phyloP scores from a whole-genome alignment of 2,888 invertebrate genomes.

The Drosophila recens region DNA sequence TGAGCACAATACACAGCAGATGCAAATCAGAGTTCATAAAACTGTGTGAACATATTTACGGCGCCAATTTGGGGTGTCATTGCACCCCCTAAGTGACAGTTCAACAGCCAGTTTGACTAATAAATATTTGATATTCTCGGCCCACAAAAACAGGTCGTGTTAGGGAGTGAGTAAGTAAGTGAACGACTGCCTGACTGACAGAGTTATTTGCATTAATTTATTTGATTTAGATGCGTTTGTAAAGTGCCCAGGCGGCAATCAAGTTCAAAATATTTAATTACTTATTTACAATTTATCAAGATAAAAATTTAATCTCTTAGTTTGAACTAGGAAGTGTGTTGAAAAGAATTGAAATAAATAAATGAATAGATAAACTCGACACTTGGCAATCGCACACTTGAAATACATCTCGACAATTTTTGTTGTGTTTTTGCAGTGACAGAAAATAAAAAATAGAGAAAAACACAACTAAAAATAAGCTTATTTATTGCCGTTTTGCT shows the following conservation, averaged over 20 bases:
- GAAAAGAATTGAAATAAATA: slow-evolving; percentile 8
- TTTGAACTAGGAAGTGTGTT: slow-evolving; percentile 31
- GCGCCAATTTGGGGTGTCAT: slow-evolving; percentile 24
- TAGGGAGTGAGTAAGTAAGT: slow-evolving; percentile 16
- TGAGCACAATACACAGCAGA: not conserved
- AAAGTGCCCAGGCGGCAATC: slow-evolving; percentile 10
- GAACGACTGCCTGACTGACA: slow-evolving; percentile 45
- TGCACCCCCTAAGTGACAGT: slow-evolving; percentile 23
- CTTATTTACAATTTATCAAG: slow-evolving; percentile 7
- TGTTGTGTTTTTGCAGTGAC: slow-evolving; percentile 29
- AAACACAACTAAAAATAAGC: slow-evolving; percentile 57
- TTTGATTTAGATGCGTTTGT: slow-evolving; percentile 46
- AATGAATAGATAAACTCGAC: slow-evolving; percentile 13
- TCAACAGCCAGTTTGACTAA: slow-evolving; percentile 43
- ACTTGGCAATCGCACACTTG: slow-evolving; percentile 56
- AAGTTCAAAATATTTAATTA: slow-evolving; percentile 24
- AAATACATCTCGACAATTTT: slow-evolving; percentile 47
- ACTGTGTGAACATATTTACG: slow-evolving; percentile 23
- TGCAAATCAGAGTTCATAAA: slow-evolving; percentile 17
- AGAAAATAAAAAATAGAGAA: slow-evolving; percentile 28
- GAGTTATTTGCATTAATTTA: slow-evolving; percentile 57
- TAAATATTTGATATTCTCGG: slow-evolving; percentile 42
- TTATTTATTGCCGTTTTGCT: slow-evolving; percentile 60
- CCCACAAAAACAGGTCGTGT: slow-evolving; percentile 15
- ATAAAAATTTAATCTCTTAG: not conserved